Conservation (phyloP, 2,797 vertebrate genomes). For the Acanthornis magna region DNA sequence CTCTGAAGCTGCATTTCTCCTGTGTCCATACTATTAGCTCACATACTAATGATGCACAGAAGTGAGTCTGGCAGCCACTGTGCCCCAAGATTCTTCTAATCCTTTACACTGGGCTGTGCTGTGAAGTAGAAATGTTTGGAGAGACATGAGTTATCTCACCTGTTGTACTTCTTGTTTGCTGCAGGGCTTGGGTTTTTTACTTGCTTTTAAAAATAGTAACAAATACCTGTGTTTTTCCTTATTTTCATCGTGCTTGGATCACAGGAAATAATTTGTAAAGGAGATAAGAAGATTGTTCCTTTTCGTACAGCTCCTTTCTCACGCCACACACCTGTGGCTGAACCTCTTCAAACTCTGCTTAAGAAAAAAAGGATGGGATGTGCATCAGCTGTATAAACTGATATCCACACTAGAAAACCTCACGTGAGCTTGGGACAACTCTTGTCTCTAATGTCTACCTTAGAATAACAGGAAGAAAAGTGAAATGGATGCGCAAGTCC, state of each 20-base stretch:
- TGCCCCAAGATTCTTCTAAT: background rate
- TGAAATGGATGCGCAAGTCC: background rate
- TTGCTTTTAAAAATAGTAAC: background rate
- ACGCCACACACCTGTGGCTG: background rate
- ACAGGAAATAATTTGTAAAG: background rate
- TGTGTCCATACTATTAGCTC: background rate
- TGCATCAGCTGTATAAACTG: background rate
- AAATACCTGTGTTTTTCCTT: background rate
- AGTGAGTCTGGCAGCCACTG: background rate
- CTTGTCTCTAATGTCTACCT: background rate
- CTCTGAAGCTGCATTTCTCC: background rate
- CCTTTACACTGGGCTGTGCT: background rate
- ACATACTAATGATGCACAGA: background rate
- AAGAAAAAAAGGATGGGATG: rapidly evolving
- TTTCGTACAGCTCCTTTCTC: background rate
- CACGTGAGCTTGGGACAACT: background rate
- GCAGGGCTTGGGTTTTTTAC: background rate
- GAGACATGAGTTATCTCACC: background rate
- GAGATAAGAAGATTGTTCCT: background rate
- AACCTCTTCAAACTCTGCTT: background rate
- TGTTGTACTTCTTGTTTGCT: rapidly evolving
- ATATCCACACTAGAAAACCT: background rate
- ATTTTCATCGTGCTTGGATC: background rate
- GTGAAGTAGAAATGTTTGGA: background rate
- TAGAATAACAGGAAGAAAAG: background rate